Base-by-base conservation (phyloP, 1,140 invertebrate species). In the Aphelinus certus region DNA sequence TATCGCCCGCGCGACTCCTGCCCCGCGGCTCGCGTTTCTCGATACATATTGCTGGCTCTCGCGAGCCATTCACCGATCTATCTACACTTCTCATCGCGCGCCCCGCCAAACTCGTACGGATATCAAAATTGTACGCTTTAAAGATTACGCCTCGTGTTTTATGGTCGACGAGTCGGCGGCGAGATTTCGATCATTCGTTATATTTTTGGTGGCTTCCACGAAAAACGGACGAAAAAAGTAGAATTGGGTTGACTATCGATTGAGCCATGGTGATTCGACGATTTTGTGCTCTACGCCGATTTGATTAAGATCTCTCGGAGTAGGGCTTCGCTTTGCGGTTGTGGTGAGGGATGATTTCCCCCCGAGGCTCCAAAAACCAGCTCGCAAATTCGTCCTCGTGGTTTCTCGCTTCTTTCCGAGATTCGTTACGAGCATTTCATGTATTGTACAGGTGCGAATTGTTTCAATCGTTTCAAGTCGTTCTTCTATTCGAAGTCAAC, bases 291-390 rank as follows among this genome's bases (percentile, higher is more conserved):
- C 71, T 73, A 62, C 64, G 64, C 62, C 64, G 67, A 68, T 57
- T 73, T 73, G 72, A 73, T 73, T 73, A 73, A 73, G 72, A 67
- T 73, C 72, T 73, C 64, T 67, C 67, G 47, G 42, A 67, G 57
- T 7, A 68, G 49, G 56, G 64, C 64, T 66, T 71, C 42, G 47
- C 61, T 71, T 53, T 75, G 73, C 68, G 73, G 73, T 75, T 71
- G 73, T 71, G 73, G 73, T 75, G 68, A 75, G 71, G 68, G 68
- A 66, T 65, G n/a, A 68, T 75, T 75, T 73, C 60, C 60, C 9
- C 63, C 47, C 63, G 61, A 42, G 71, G 26, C 65, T 73, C 46
- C 46, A 74, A 74, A 62, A 74, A 73, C 71, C 57, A 68, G 56
- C 73, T 57, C 66, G 66, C 64, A 69, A 69, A 75, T 75, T 76